Percentiles rank a stretch among this genome's conserved stretches.
These are phyloP conservation scores for Zapornia atra DNA, from an alignment of 2,113 vertebrate genomes.

Conservation along the genomic window DNA sequence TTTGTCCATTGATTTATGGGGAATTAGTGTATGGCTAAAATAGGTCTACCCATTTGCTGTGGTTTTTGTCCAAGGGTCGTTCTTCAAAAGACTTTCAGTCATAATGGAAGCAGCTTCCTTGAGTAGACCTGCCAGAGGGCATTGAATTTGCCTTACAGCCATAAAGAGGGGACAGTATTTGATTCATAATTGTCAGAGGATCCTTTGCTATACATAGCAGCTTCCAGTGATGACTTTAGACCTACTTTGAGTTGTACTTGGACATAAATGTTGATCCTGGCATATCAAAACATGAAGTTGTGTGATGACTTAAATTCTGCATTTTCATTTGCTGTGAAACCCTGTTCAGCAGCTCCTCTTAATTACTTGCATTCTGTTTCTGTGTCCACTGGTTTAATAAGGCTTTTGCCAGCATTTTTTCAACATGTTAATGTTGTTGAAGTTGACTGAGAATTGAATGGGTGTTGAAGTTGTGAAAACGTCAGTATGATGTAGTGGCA, in stretches of 20 bases:
- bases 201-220: not conserved
- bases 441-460: not conserved
- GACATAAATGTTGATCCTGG: not conserved
- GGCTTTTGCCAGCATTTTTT: not conserved
- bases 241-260: not conserved
- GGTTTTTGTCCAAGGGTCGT: not conserved
- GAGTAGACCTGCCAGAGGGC: not conserved
- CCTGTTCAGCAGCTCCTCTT: not conserved
- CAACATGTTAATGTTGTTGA: not conserved
- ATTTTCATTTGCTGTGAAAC: not conserved
- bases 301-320: not conserved
- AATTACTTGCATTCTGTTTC: not conserved
- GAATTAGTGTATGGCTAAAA: not conserved
- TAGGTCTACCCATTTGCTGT: not conserved
- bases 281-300: not conserved
- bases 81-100: not conserved
- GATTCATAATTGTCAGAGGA: not conserved
- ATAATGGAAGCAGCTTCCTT: not conserved
- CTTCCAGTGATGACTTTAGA: not conserved
- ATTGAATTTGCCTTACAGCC: not conserved
- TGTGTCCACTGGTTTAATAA: not conserved
- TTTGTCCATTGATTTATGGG: not conserved
- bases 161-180: not conserved
- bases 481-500: not conserved
- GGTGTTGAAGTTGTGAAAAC: not conserved